Base-by-base conservation (phyloP, 1,140 invertebrate genomes). In the Papilio helenus region DNA sequence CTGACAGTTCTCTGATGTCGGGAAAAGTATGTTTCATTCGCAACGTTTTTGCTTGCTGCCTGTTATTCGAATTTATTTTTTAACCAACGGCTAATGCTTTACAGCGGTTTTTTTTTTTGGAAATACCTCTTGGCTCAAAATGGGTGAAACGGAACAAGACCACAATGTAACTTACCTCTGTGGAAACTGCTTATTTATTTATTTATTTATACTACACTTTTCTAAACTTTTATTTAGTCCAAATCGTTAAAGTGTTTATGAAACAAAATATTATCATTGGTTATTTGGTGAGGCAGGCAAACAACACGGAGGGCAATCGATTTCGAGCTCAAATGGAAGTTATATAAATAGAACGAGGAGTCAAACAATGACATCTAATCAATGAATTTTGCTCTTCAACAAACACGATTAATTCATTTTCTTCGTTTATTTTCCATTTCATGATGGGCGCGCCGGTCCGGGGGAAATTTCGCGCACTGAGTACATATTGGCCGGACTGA, bases 341-440 rank as follows among this genome's bases (percentile, higher is more conserved):
- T 86, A 80, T 86, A 88, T 87, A 88, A 88, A 87, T 87, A 87
- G 83, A 82, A 85, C 78, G 76, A 73, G 80, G 79, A 77, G 76
- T 85, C 82, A 80, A 84, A 83, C 82, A 86, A 83, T 83, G 80
- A 81, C 82, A 84, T 81, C 81, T 82, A 86, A 86, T 88, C 84
- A 85, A 82, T 86, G 85, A 86, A 82, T 81, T 81, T 81, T 80
- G 77, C 81, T 84, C 79, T 82, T 79, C 72, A 82, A 46, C 76
- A 83, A 79, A 81, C 72, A 80, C 79, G 23, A 80, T 74, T 77
- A 77, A 77, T 77, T 44, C n/a, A 65, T 65, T 77, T 26, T 34
- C 73, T 76, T 29, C 51, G 46, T 76, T 29, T 58, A n/a, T 58
- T 29, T 51, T 58, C 16, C 39, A 44, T 46, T 72, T 72, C n/a